Conservation (phyloP, 2,797 vertebrate species). For the Euphonia xanthogaster region DNA sequence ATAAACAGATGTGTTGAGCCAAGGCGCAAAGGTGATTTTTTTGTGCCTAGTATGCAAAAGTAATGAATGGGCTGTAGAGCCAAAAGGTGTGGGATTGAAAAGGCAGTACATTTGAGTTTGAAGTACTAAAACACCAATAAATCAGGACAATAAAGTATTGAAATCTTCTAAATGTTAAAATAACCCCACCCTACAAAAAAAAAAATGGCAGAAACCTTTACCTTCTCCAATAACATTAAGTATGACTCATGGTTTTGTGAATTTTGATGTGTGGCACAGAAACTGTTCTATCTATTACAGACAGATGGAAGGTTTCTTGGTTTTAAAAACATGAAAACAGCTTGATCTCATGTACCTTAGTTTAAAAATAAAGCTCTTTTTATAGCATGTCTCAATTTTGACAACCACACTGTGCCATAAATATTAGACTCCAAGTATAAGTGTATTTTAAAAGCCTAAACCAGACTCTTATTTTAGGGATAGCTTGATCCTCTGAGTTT, state of each 20-base stretch:
- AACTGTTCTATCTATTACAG: background rate
- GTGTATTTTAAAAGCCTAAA: background rate
- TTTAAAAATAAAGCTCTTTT: slow-evolving; percentile 48
- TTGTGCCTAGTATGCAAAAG: background rate
- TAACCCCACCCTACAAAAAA: background rate
- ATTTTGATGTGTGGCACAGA: background rate
- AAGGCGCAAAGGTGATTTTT: background rate
- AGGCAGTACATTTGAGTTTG: background rate
- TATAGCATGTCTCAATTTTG: background rate
- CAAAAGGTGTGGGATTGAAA: background rate
- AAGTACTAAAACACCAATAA: background rate
- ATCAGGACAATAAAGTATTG: background rate
- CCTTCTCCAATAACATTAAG: background rate
- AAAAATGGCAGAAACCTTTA: background rate
- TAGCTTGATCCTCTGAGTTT: background rate
- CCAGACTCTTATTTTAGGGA: background rate
- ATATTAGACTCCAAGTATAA: background rate
- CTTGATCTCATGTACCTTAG: slow-evolving; percentile 23
- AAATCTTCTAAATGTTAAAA: background rate
- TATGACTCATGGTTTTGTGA: background rate
- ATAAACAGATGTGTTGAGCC: background rate
- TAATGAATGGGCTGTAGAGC: background rate
- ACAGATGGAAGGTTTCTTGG: slow-evolving; percentile 7
- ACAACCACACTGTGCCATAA: background rate
- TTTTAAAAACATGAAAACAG: background rate